Base-by-base conservation (phyloP, 2,113 vertebrate genomes). In the Pygoscelis antarcticus region DNA sequence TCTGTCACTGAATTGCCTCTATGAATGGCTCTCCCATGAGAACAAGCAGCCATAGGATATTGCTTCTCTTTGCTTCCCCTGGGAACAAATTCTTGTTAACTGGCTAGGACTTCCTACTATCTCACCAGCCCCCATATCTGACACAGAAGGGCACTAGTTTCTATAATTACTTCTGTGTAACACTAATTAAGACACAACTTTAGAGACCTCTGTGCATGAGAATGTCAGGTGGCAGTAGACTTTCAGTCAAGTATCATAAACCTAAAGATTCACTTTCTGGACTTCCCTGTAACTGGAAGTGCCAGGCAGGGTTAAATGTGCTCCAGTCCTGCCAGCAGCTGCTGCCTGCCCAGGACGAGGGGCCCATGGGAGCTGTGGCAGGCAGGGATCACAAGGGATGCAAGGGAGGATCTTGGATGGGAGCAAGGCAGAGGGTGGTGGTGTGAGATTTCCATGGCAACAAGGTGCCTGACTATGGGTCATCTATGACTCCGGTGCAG, bases 401-500 rank as follows among this genome's bases (percentile, higher is more conserved):
- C 17, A 75, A 86, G 62, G 38, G 30, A 89, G 32, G 16, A 83
- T 95, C 49, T 88, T 32, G 62, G 55, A 66, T 76, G 21, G 58
- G 49, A 92, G 17, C 62, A 83, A 76, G 58, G 79, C 83, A 86
- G 76, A 78, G 76, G 81, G 62, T 76, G 90, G 36, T 88, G 71
- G 25, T 89, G 57, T 55, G 66, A 93, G 57, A 85, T 88, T 76
- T 96, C 95, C 92, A 87, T 93, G 96, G 84, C 57, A 94, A 96
- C 78, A 27, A 95, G 74, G 84, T 91, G 66, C 69, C 77, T 95
- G 70, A 83, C 62, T 76, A 1, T 36, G 87, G 96, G 93, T 92
- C 91, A 95, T 87, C 57, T 89, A 29, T 64, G 49, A 57, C 74
- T 96, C 46, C 36, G 46, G 81, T 62, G 83, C 81, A 92, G 91